Evolutionary conservation across 2,888 invertebrate species (phyloP).

Genomic region (Pachydiplax longipennis): DNA sequence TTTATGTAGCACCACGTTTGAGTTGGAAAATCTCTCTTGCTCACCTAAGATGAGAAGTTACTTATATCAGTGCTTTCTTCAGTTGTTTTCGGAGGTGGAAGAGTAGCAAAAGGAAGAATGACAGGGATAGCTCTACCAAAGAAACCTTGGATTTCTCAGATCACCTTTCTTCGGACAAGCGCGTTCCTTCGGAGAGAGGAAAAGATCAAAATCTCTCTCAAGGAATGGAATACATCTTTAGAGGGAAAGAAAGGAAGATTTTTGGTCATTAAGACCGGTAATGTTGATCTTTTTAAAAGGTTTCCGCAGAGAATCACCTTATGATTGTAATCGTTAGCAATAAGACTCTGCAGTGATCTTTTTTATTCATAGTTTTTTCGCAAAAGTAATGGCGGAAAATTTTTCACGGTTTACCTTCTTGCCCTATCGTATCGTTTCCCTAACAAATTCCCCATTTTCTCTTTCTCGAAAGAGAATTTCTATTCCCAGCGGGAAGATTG

Average conservation of each 20-base stretch:
- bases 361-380: neutral
- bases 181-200: neutral
- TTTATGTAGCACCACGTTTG: neutral
- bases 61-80: neutral
- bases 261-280: neutral
- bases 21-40: neutral
- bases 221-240: neutral
- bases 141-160: neutral
- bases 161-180: neutral
- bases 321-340: neutral
- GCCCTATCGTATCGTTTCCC: neutral
- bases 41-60: neutral
- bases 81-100: neutral
- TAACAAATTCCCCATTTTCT: neutral
- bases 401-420: neutral
- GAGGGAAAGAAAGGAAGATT: neutral
- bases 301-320: neutral
- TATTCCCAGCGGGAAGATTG: neutral
- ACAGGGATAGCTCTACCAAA: neutral
- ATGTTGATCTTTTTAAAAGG: neutral
- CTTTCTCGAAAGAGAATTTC: neutral
- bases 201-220: conserved; percentile 7
- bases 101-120: neutral
- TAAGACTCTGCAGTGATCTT: neutral
- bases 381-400: neutral